Base-by-base conservation (phyloP, 53 echinoderm and acorn worm species). In the Crossaster papposus region DNA sequence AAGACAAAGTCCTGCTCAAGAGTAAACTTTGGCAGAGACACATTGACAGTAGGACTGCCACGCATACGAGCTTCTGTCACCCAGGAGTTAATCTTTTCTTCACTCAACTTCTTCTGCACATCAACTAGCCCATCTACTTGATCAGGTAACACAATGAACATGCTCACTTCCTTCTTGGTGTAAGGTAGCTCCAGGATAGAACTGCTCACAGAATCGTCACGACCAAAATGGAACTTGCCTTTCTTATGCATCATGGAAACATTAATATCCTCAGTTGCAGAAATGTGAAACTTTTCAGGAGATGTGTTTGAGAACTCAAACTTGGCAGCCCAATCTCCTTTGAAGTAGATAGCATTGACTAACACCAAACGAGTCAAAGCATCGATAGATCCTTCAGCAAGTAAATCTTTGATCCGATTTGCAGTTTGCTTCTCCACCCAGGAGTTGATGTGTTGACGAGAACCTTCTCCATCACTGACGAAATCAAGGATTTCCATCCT, bases 311-410 rank as follows among this genome's bases (percentile, higher is more conserved):
- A 55, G 30, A 37, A 22, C 17, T 87, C 29, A 64, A 97, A 97
- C 34, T 92, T 83, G 18, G 68, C 58, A 37, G 71, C 70, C 97
- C 97, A 97, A 36, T 94, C 90, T 9, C 93, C 94, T 83, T 96
- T 95, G 81, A 97, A 97, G 37, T 97, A 97, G 63, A 97, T 90
- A 31, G 95, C 95, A 90, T 96, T 97, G 30, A 97, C 94, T 29
- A 97, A 77, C 31, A 97, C 90, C 50, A 97, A 89, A 14, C 81
- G 77, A 54, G 95, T 94, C 13, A 91, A 36, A 14, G 92, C 74
- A 77, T 94, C 85, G 1, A 97, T 62, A 13, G 77, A 73, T 24
- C 90, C 94, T 26, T 80, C 79, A 9, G 93, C 64, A 3, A 97
- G 83, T 54, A 95, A 81, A 63, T 94, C 92, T 52, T 83, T 51